Percentiles rank a stretch among this genome's conserved stretches.
phyloP scores from a whole-genome alignment of 1,140 invertebrate species.

The Acyrthosiphon pisum region DNA sequence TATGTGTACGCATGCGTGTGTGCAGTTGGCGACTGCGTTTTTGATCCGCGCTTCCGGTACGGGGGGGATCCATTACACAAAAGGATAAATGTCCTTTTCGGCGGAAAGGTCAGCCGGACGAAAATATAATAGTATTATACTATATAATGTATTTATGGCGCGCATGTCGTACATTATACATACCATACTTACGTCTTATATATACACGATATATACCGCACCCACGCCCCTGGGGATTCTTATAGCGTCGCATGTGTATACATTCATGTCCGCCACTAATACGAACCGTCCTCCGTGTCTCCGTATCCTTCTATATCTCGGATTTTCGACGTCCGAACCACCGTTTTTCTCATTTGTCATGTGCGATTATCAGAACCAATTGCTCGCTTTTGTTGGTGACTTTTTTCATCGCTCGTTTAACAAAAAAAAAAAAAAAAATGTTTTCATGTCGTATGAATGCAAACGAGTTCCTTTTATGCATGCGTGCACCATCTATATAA shows the following conservation, averaged over 20 bases:
- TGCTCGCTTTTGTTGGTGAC: neutral
- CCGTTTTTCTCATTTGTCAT: conserved; percentile 24
- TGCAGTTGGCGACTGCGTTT: conserved; percentile 8
- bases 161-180: neutral
- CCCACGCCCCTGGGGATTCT: conserved; percentile 39
- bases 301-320: neutral
- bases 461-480: neutral
- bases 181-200: neutral
- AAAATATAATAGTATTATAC: neutral
- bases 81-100: conserved; percentile 48
- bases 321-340: conserved; percentile 9
- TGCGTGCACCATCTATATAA: neutral
- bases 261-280: neutral
- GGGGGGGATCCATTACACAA: conserved; percentile 39
- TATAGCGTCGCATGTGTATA: neutral
- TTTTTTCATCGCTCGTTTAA: neutral
- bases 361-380: conserved; percentile 35
- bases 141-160: neutral
- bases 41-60: conserved; percentile 49
- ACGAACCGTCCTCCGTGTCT: neutral
- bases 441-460: neutral
- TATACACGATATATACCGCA: neutral
- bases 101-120: conserved; percentile 46
- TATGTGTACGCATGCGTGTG: neutral
- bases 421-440: neutral